Evolutionary conservation across 2,888 invertebrate species (phyloP), one percentile per base, ranked within the genome.

Genomic region (Bimastos eiseni): DNA sequence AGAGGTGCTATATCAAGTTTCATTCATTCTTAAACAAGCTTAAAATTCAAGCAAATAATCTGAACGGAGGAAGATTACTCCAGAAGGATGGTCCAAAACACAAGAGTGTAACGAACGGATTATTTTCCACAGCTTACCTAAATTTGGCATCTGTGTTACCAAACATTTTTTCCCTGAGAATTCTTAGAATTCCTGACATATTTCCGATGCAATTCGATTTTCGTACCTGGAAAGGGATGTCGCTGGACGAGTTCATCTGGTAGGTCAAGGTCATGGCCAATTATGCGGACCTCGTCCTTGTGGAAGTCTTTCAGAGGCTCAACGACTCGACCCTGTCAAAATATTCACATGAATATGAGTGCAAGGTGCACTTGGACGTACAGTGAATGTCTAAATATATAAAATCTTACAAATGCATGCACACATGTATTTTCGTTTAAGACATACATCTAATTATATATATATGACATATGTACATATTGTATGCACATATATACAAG

Each of bases 271-370:
- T 98, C 98, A 94, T 96, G 96, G 90, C 99, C 99, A 92, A 99
- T 96, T 91, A 96, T 96, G 91, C 99, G 96, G 37, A 98, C 98
- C 96, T 99, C 99, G 94, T 99, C 99, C 96, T 99, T 99, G 95
- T 99, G 99, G 95, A 99, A 99, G 96, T 99, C 99, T 95, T 97
- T 97, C 91, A 99, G 96, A n/a, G 99, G 99, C 95, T 99, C 99
- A 24, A 99, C 97, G 36, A 99, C 98, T 90, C 98, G 96, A 24
- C 98, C 98, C 94, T 96, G 94, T 41, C 19, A 83, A n/a, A 38
- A 44, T 2, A 70, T n/a, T n/a, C 30, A n/a, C 30, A 8, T 13
- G n/a, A 30, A 70, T n/a, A 8, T 70, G n/a, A 13, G 1, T n/a
- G 30, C 30, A 70, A n/a, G 49, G 49, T 49, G 49, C 49, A 49